Evolutionary conservation across 2,113 vertebrate genomes (phyloP), one percentile per base, ranked within the genome.

Genomic region (Stegastes partitus): DNA sequence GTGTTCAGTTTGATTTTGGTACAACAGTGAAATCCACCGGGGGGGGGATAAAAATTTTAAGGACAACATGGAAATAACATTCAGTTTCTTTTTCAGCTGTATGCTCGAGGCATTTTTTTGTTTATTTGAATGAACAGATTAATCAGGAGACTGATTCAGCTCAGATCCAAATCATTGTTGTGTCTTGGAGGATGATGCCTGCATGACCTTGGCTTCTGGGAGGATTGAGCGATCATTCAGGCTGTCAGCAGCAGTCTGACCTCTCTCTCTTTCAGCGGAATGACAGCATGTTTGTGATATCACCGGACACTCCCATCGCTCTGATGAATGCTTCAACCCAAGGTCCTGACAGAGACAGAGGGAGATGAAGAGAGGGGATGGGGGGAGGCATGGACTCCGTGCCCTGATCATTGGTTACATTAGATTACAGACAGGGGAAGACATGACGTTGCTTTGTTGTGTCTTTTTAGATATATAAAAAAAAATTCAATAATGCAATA

Each of bases 121-220:
- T 28, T 3, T 9, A 58, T 51, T 50, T 50, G 4, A 81, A 55
- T 50, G 5, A 70, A 55, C 2, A 2, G 3, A 73, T 51, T 50
- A 23, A 61, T 34, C 45, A 14, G 18, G 19, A 16, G n/a, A 31
- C 34, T 54, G 3, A 50, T 57, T 67, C 12, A 61, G 57, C n/a
- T 22, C 14, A 68, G 34, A 44, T 16, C 26, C 34, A 14, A 54
- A 67, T 42, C 18, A 22, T 21, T 47, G 54, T 28, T 22, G 26
- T 22, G 54, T 83, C 74, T 51, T 83, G 34, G 54, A 82, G 70
- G 74, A 55, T 66, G 62, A 56, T 39, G 51, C 77, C 37, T 64
- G 18, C 42, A 3, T 79, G 91, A 87, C 94, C 91, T 92, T 93
- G 92, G 72, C 79, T 82, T 76, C 62, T 79, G 78, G 57, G 50